Evolutionary conservation across 92 coral and sea anemone species (phyloP).

Genomic region (Plumapathes pennacea): DNA sequence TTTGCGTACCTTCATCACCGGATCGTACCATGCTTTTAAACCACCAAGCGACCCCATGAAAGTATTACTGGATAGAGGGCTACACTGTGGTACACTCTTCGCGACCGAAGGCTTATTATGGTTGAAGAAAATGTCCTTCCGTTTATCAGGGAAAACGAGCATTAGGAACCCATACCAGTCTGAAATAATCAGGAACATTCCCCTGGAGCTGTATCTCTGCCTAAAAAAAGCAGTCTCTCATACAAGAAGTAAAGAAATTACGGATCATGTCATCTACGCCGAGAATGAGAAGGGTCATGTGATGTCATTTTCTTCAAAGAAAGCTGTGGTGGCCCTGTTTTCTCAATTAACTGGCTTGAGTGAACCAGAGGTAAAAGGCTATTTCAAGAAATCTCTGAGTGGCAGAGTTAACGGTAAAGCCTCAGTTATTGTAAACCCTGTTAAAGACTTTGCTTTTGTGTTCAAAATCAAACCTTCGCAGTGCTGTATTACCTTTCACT

Average conservation of each 20-base stretch:
- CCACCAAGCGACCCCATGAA: constrained; percentile 53
- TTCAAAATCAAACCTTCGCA: constrained; percentile 46
- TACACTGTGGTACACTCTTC: constrained; percentile 42
- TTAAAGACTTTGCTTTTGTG: constrained; percentile 40
- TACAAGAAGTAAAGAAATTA: constrained; percentile 47
- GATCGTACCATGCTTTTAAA: constrained; percentile 35
- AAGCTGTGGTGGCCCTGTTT: constrained; percentile 38
- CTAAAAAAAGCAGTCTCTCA: constrained; percentile 43
- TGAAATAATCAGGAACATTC: constrained; percentile 49
- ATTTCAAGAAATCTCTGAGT: constrained; percentile 31
- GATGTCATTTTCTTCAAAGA: constrained; percentile 54
- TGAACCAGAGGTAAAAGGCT: constrained; percentile 40
- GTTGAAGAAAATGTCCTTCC: constrained; percentile 41
- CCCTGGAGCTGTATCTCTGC: constrained; percentile 50
- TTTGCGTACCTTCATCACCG: constrained; percentile 20
- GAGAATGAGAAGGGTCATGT: constrained; percentile 53
- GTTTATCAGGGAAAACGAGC: constrained; percentile 46
- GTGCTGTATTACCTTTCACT: constrained; percentile 52
- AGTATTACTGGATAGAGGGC: constrained; percentile 33
- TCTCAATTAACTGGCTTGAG: constrained; percentile 42
- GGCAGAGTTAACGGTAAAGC: constrained; percentile 54
- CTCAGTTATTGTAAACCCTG: constrained; percentile 39
- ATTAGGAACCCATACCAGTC: constrained; percentile 46
- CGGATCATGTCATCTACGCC: constrained; percentile 46
- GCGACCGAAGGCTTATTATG: constrained; percentile 47